These are phyloP conservation scores for Drosophila willistoni DNA, from an alignment of 1,140 invertebrate species.

Conservation along the genomic window DNA sequence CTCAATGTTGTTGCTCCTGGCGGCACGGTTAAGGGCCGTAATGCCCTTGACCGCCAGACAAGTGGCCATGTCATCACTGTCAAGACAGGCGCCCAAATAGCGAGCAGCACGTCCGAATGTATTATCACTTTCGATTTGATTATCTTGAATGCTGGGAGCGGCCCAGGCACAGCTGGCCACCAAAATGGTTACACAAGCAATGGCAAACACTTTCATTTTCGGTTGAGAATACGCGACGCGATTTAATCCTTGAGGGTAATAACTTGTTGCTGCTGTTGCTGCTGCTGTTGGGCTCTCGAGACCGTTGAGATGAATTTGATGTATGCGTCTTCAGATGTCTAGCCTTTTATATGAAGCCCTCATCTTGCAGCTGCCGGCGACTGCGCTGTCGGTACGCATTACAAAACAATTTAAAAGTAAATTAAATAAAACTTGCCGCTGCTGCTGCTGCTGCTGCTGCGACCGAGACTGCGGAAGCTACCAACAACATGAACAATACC, in stretches of 20 bases:
- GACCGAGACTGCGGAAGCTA: slow-evolving; percentile 58
- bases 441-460: slow-evolving; percentile 13
- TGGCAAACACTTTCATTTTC: slow-evolving; percentile 83
- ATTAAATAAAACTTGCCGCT: slow-evolving; percentile 54
- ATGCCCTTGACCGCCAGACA: slow-evolving; percentile 86
- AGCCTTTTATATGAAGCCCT: slow-evolving; percentile 76
- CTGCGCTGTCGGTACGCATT: slow-evolving; percentile 61
- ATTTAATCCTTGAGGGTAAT: slow-evolving; percentile 61
- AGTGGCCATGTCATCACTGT: slow-evolving; percentile 84
- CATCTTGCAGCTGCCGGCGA: slow-evolving; percentile 45
- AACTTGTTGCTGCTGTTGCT: slow-evolving; percentile 35
- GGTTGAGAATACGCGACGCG: slow-evolving; percentile 52
- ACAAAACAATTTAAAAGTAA: slow-evolving; percentile 81
- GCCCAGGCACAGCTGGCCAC: slow-evolving; percentile 73
- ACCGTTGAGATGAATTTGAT: slow-evolving; percentile 82
- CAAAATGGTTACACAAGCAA: slow-evolving; percentile 67
- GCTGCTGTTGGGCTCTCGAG: slow-evolving; percentile 60
- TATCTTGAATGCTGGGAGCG: slow-evolving; percentile 81
- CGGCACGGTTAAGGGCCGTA: slow-evolving; percentile 85
- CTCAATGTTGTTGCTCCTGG: slow-evolving; percentile 85
- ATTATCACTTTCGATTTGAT: slow-evolving; percentile 75
- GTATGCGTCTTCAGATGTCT: slow-evolving; percentile 69
- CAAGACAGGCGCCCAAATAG: slow-evolving; percentile 76
- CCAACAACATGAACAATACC: slow-evolving; percentile 6
- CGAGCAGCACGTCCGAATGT: slow-evolving; percentile 68